Evolutionary conservation across 2,888 invertebrate species (phyloP), one percentile per base, ranked within the genome.

Genomic region (Cenopis cana): DNA sequence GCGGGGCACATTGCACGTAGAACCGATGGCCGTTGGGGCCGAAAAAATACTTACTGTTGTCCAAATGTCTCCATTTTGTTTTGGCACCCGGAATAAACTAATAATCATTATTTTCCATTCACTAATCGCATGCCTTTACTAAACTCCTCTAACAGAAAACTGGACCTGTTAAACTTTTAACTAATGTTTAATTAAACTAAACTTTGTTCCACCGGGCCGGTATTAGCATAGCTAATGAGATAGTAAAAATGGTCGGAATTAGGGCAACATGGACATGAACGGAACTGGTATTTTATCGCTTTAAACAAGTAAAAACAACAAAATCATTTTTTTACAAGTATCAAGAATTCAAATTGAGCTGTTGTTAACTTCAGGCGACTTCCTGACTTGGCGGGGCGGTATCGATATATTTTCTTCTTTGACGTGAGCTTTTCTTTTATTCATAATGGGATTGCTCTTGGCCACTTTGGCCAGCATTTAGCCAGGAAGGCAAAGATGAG

Each of bases 141-240:
- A n/a, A 20, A 36, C 10, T 54, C 20, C 46, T 17, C 29, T 61
- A 61, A 61, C 24, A 54, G 14, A 54, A 54, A 54, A 20, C 52
- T 52, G 20, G 3, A 52, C 8, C 50, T 2, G 54, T 61, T 49
- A 49, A 61, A 60, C 46, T 50, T 61, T 54, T 36, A 52, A 62
- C 50, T 52, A 33, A 62, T 9, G 14, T 33, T n/a, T 12, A 54
- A 38, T 64, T 52, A 64, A 33, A 29, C 24, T 2, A 24, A 20
- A 38, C 54, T 29, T 49, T 38, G 38, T 64, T 20, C 64, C 24
- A 54, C 64, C 52, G 54, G 38, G 14, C 38, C 64, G 38, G 64
- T 54, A 64, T 64, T 64, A 64, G 52, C 64, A 64, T 64, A 64
- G 36, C 38, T 54, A 54, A 64, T 64, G 64, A 64, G 52, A 64